These are phyloP conservation scores for Pseudoatta argentina DNA, from an alignment of 1,140 invertebrate species.

Conservation along the genomic window DNA sequence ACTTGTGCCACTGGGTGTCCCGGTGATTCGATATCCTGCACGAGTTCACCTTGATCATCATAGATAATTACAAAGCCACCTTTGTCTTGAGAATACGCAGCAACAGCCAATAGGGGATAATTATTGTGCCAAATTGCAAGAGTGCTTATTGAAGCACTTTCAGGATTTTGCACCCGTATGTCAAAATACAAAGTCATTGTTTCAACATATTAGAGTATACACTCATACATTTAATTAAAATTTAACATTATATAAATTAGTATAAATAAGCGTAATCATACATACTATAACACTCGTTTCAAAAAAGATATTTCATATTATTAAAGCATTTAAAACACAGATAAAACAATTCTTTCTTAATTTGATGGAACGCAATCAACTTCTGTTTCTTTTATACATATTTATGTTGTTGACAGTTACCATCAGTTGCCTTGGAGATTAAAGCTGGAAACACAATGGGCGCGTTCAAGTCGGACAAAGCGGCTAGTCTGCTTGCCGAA, in stretches of 20 bases:
- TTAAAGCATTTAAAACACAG: not conserved
- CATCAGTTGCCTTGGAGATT: conserved; percentile 24
- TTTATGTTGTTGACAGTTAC: not conserved
- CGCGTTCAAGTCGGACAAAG: too few species aligned
- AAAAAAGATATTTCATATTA: not conserved
- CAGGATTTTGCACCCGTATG: conserved; percentile 90
- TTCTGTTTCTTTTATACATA: not conserved
- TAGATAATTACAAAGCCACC: conserved; percentile 96
- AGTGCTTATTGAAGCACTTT: conserved; percentile 90
- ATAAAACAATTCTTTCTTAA: not conserved
- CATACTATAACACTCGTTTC: not conserved
- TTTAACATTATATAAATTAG: not conserved
- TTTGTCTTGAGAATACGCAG: conserved; percentile 94
- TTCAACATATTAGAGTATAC: not conserved
- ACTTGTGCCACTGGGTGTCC: conserved; percentile 91
- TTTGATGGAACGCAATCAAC: not conserved
- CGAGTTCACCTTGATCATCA: conserved; percentile 94
- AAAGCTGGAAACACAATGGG: too few species aligned
- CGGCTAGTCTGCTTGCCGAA: too few species aligned
- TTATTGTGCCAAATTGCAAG: conserved; percentile 93
- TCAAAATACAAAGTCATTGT: conserved; percentile 92
- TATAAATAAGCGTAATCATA: not conserved
- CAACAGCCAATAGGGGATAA: conserved; percentile 93
- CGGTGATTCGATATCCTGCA: conserved; percentile 92
- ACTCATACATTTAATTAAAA: conserved; percentile 3